Base-by-base conservation (phyloP, 1,140 invertebrate species). In the Sycophila sp. region DNA sequence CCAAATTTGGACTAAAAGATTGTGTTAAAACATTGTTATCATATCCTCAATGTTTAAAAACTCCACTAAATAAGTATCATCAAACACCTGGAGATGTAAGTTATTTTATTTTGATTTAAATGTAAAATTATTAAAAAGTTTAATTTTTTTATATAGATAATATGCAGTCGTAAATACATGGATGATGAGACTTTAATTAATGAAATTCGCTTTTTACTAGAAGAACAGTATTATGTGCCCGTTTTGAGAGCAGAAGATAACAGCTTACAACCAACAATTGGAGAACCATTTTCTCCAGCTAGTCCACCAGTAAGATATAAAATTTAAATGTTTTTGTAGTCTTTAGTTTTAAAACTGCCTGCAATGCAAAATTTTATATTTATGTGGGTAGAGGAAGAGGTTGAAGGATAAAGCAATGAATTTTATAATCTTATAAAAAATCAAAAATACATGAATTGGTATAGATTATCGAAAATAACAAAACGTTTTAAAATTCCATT, bases 191-290 rank as follows among this genome's bases (percentile, higher is more conserved):
- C 80, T 22, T 62, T 88, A 2, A 87, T 83, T 17, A 81, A 76
- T 10, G 87, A 90, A 72, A 93, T 95, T 73, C 77, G 85, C 64
- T 60, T 78, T 30, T 82, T 94, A 73, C 79, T 96, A 28, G 85
- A 90, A 60, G 91, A 94, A 74, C 89, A 91, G 17, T 95, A 89
- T 87, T 97, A 94, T 87, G 93, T 98, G 77, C 94, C 95, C 38
- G 91, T 97, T 30, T 83, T 94, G 58, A 88, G 95, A 77, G 87
- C 90, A 22, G 89, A 91, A 72, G 93, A 95, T 81, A 91, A 91
- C 78, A 90, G 89, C 63, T 79, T 90, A 7, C 90, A 91, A 66
- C 93, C 94, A 34, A 80, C 86, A n/a, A 90, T 95, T 64, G 93
- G 93, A 1, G 85, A 90, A 75, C 92, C 92, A 5, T 94, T 94